Percentiles rank a stretch among this genome's conserved stretches.
Conservation (phyloP, 37 sponge, comb jelly and placozoan genomes). For the Aphrocallistes beatrix region DNA sequence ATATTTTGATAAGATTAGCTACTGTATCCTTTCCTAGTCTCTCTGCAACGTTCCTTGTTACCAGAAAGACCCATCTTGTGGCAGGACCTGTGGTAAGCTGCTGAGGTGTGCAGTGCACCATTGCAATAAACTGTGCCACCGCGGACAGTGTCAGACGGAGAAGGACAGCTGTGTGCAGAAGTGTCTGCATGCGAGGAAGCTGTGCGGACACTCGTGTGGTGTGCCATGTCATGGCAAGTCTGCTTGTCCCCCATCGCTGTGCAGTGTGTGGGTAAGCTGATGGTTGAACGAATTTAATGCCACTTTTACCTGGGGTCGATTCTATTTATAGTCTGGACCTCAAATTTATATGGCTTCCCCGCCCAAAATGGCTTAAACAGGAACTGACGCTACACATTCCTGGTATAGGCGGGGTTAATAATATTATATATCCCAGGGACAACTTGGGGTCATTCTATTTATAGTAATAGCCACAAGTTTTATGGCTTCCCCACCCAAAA, state of each 20-base stretch:
- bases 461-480: too few species aligned
- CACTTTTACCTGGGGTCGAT: too few species aligned
- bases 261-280: conserved; percentile 27
- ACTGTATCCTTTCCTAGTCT: too few species aligned
- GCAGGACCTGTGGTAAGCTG: conserved; percentile 39
- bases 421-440: too few species aligned
- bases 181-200: conserved; percentile 32
- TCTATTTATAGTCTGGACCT: too few species aligned
- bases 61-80: conserved; percentile 63
- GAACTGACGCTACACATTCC: too few species aligned
- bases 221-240: conserved; percentile 50
- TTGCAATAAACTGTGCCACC: conserved; percentile 60
- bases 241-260: conserved; percentile 61
- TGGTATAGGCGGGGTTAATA: too few species aligned
- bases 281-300: neutral
- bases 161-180: conserved; percentile 49
- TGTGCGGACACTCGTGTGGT: conserved; percentile 61
- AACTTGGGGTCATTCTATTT: too few species aligned
- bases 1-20: too few species aligned
- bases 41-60: conserved; percentile 67
- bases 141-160: conserved; percentile 38
- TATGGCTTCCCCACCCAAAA: too few species aligned
- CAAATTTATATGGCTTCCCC: too few species aligned
- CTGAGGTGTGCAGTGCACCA: conserved; percentile 62
- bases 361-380: too few species aligned